Evolutionary conservation across 2,113 vertebrate species (phyloP), one percentile per base, ranked within the genome.

Genomic region (Mixornis gularis): DNA sequence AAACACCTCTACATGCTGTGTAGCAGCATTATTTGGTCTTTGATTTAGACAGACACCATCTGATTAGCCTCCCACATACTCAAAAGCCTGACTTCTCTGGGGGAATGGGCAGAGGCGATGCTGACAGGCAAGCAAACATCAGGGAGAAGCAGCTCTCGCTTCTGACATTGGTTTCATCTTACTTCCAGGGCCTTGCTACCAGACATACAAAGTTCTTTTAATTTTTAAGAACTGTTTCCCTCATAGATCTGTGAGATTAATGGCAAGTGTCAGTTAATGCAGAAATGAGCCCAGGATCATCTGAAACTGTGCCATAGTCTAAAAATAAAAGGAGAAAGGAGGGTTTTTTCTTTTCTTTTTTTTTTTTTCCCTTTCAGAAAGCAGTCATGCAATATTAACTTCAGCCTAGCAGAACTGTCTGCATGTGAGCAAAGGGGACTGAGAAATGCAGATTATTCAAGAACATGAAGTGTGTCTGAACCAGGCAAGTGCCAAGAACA

Each of bases 31-130:
- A 53, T 85, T 64, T 92, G 60, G 17, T 71, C 26, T 95, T 94
- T 86, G 30, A 59, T 83, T 55, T 78, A 94, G 92, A 83, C 85
- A 88, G 92, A 63, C 79, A 83, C 72, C 69, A 79, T 92, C 79
- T 93, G 90, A 93, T 66, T 68, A 0, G 1, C 56, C 52, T 90
- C 83, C 79, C 44, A 92, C 71, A 1, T 78, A 86, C 43, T 40
- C 73, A 51, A 94, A 92, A 79, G 19, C 40, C 59, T 77, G 44
- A 52, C 25, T 95, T 80, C 20, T 52, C 44, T 30, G 17, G 9
- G 4, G 16, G 71, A 56, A 70, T 79, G 52, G 56, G 85, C 21
- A 92, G 76, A 90, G 51, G 58, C 7, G 0, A 55, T 64, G 48
- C 51, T 91, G 79, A 55, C 43, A 88, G 76, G 77, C 36, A 3